phyloP scores from a whole-genome alignment of 64 coral and sea anemone species.

The Dendronephthya gigantea region DNA sequence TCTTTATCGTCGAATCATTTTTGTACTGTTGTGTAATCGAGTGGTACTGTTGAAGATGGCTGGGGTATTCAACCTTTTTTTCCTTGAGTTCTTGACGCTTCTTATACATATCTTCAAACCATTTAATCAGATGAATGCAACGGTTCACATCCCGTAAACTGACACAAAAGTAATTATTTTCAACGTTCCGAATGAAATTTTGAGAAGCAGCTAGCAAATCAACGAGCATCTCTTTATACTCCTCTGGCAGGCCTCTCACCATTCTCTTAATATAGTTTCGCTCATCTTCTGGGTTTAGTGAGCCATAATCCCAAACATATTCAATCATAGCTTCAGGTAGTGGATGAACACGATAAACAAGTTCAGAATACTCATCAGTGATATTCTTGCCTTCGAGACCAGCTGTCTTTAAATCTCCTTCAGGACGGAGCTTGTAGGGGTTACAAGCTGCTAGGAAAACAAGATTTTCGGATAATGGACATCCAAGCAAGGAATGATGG shows the following conservation, averaged over 20 bases:
- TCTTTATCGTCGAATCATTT: background rate
- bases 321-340: constrained; percentile 96
- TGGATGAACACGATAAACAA: constrained; percentile 87
- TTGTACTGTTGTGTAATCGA: background rate
- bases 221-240: constrained; percentile 28
- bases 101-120: constrained; percentile 30
- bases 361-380: constrained; percentile 60
- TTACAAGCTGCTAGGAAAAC: constrained; percentile 85
- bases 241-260: constrained; percentile 45
- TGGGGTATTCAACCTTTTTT: background rate
- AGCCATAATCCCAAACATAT: constrained; percentile 95
- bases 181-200: constrained; percentile 44
- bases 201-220: constrained; percentile 52
- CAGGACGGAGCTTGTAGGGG: constrained; percentile 59
- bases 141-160: constrained; percentile 74
- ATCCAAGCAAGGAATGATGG: constrained; percentile 48
- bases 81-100: background rate
- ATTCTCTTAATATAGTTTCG: constrained; percentile 69
- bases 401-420: constrained; percentile 57
- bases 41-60: background rate
- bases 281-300: constrained; percentile 51
- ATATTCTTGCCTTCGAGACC: constrained; percentile 58
- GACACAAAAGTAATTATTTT: constrained; percentile 64
- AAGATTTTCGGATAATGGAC: constrained; percentile 49
- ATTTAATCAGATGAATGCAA: constrained; percentile 54